Evolutionary conservation across 2,888 invertebrate species (phyloP), one percentile per base, ranked within the genome.

Genomic region (Apoda limacodes): DNA sequence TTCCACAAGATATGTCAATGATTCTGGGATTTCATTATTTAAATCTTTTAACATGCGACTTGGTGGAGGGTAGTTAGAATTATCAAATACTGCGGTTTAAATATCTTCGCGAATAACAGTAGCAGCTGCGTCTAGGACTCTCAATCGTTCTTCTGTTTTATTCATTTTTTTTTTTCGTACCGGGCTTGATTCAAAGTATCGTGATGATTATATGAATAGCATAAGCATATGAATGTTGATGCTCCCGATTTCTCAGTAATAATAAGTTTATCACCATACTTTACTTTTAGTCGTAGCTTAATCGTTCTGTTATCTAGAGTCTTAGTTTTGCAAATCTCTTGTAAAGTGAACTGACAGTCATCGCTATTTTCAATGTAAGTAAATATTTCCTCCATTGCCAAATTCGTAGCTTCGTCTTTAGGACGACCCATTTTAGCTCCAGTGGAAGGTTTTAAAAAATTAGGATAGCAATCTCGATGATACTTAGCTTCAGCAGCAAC

Each of bases 351-450:
- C 30, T 35, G 43, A 34, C 31, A 36, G 10, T 38, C 41, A 35
- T 40, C 33, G 11, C 39, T 40, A 25, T 23, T 38, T 31, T 31
- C 31, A 9, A 39, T 35, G 28, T 40, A 45, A 19, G 37, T 26
- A 38, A n/a, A n/a, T n/a, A n/a, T n/a, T n/a, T n/a, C n/a, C n/a
- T n/a, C n/a, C n/a, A n/a, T n/a, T n/a, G n/a, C n/a, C n/a, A n/a
- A n/a, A n/a, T n/a, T n/a, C n/a, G n/a, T n/a, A n/a, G n/a, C 15
- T 36, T 52, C 50, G 34, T 43, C 43, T 55, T 53, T 17, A 43
- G 53, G 55, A 51, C 55, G 54, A 45, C 57, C 55, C 14, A 48
- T 28, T 54, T 54, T 48, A 55, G 9, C 33, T 13, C 53, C 52
- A 45, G 48, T 56, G 26, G 30, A 25, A 22, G 52, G 53, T 52